Percentiles rank a stretch among this genome's conserved stretches.
These are phyloP conservation scores for Myrmophylax atrothorax DNA, from an alignment of 2,113 vertebrate genomes.

Conservation along the genomic window DNA sequence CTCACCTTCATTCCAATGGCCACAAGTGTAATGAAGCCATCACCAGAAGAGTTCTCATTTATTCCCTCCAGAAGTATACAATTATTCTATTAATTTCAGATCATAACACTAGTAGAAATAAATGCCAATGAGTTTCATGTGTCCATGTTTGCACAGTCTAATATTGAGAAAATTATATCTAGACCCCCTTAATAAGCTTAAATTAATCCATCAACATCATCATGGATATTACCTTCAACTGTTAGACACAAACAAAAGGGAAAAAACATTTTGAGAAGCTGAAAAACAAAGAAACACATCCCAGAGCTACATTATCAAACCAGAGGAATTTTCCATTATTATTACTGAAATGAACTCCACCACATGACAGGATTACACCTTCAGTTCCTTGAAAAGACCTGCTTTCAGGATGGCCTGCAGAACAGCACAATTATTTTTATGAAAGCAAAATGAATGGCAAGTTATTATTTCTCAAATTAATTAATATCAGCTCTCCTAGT, in stretches of 20 bases:
- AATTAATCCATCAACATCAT: neutral
- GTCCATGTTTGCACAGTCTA: neutral
- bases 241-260: neutral
- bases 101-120: neutral
- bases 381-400: neutral
- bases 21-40: neutral
- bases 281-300: neutral
- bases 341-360: neutral
- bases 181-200: neutral
- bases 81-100: neutral
- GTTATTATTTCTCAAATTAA: conserved; percentile 64
- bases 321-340: neutral
- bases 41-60: neutral
- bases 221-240: neutral
- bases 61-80: neutral
- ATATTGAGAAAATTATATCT: neutral
- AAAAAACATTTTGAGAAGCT: neutral
- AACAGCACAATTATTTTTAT: neutral
- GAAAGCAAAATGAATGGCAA: conserved; percentile 37
- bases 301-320: neutral
- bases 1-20: neutral
- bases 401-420: neutral
- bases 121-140: neutral
- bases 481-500: conserved; percentile 59
- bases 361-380: neutral